A percentile compares a stretch with the other conserved stretches of the same genome.
Evolutionary conservation across 2,113 vertebrate genomes (phyloP).

Genomic region (crab-eating macaque (Macaca fascicularis)): DNA sequence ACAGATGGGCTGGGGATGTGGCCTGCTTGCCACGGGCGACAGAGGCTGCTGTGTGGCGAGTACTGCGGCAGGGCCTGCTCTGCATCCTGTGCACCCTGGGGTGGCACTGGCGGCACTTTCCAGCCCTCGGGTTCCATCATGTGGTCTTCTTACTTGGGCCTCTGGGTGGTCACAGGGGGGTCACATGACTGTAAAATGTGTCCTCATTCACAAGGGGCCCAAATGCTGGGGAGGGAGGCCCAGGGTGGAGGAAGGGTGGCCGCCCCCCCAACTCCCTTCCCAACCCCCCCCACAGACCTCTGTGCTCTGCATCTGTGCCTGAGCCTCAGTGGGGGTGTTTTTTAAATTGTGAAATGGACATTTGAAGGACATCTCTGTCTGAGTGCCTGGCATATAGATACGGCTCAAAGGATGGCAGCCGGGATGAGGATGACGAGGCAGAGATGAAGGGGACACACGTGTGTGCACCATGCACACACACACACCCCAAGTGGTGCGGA

Average conservation of each 20-base stretch:
- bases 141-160: neutral
- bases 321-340: neutral
- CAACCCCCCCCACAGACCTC: no score
- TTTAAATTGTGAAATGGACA: no score
- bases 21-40: neutral
- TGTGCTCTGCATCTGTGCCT: no score
- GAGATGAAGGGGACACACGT: neutral
- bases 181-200: no score
- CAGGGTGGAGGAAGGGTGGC: no score
- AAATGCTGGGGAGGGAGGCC: no score
- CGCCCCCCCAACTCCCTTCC: no score
- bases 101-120: neutral
- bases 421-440: neutral
- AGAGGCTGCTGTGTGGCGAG: neutral
- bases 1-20: neutral
- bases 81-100: no score
- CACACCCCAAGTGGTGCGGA: rapidly evolving
- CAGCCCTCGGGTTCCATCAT: neutral
- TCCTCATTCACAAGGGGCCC: no score
- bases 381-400: neutral
- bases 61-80: no score
- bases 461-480: neutral
- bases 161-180: no score
- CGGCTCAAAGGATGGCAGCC: neutral
- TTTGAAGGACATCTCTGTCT: neutral